Conservation (phyloP, 2,113 vertebrate genomes). For the Rhipidura dahli region DNA sequence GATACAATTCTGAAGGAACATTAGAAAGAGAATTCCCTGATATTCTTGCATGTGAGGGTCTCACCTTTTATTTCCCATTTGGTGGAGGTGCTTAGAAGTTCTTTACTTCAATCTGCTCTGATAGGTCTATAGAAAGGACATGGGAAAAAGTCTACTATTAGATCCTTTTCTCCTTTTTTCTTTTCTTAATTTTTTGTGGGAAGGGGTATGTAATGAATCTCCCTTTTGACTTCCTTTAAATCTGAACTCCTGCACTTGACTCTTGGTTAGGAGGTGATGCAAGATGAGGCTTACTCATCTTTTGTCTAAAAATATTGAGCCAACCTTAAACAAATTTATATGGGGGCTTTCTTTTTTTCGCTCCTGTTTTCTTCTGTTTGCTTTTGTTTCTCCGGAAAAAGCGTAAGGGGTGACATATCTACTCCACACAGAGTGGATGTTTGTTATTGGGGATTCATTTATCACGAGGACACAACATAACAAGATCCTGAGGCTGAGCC, state of each 20-base stretch:
- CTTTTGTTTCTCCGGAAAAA: background rate
- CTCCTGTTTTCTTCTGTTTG: background rate
- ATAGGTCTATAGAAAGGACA: background rate
- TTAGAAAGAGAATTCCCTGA: background rate
- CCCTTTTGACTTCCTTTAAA: background rate
- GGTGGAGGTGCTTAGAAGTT: rapidly evolving
- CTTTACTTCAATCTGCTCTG: background rate
- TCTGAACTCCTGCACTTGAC: background rate
- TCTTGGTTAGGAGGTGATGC: background rate
- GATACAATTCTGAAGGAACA: background rate
- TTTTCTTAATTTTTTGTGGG: background rate
- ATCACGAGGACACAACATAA: constrained; percentile 39
- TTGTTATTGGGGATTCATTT: constrained; percentile 28
- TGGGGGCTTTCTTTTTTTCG: background rate
- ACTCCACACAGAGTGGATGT: background rate
- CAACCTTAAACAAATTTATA: background rate
- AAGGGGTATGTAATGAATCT: rapidly evolving
- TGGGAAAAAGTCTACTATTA: background rate
- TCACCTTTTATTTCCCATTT: background rate
- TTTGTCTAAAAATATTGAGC: background rate
- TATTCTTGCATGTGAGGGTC: background rate
- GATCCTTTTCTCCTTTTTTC: rapidly evolving
- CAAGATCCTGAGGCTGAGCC: constrained; percentile 28
- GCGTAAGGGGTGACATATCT: background rate
- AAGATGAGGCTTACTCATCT: background rate